Evolutionary conservation across 1,140 invertebrate species (phyloP), one percentile per base, ranked within the genome.

Genomic region (Augochlora pura): DNA sequence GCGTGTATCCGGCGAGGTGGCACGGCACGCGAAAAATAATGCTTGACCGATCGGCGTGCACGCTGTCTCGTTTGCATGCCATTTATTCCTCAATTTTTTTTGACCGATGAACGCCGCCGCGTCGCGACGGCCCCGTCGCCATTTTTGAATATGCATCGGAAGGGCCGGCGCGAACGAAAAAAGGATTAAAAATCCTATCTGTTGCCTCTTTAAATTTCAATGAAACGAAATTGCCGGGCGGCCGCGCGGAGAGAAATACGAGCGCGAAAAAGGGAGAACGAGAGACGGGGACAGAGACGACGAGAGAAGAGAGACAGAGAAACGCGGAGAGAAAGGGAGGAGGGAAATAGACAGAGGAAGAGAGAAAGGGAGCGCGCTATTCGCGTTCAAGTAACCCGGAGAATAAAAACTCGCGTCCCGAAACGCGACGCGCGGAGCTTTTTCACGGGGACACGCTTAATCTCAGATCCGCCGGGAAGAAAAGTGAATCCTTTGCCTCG

Each of bases 21-120:
- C 42, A 1, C 42, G 42, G 42, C 25, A 21, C 21, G 68, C 62
- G 59, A 63, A 71, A 77, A 77, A 77, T 71, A 63, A 71, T 77
- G 39, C 60, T n/a, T 27, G 0, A 27, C 52, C 68, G 18, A 64
- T 71, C 70, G 46, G 52, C n/a, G 32, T 23, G 25, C 27, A 27
- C n/a, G 12, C 32, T 21, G 46, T 27, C n/a, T 16, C 16, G 59
- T 52, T 71, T 38, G 16, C 59, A 18, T 23, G 27, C 10, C 66
- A 46, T 63, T 70, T 62, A 23, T 23, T 38, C 42, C 46, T 39
- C 68, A 27, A 39, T 38, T 49, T 46, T 32, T 60, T 46, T 32
- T 60, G 32, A 57, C 9, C 64, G 23, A 42, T 21, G 12, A 21
- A 1, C n/a, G 10, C 8, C 2, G 10, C 8, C 54, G 21, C 16